Conservation (phyloP, 2,888 invertebrate species). For the Hydrotaea cyrtoneurina region DNA sequence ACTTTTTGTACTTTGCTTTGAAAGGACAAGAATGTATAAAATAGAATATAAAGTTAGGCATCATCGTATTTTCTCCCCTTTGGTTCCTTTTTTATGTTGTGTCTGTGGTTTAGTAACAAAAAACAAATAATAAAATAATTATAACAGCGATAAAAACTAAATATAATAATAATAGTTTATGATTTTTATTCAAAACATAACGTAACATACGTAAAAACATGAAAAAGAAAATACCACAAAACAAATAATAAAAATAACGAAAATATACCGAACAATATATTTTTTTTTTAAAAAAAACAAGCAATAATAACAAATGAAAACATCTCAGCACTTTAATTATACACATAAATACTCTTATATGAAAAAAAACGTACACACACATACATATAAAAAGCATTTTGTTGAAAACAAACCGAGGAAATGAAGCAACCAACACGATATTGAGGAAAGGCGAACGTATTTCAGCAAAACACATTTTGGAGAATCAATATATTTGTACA, state of each 20-base stretch:
- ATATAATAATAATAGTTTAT: conserved; percentile 30
- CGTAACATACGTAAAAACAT: conserved; percentile 1
- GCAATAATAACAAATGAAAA: conserved; percentile 45
- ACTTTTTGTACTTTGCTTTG: too few species aligned
- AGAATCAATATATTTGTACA: background rate
- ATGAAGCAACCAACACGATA: background rate
- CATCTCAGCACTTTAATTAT: conserved; percentile 58
- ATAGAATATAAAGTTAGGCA: background rate
- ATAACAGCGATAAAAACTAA: conserved; percentile 25
- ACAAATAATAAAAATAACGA: conserved; percentile 36
- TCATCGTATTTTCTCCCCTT: background rate
- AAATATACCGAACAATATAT: conserved; percentile 38
- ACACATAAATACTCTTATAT: conserved; percentile 39
- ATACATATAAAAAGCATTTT: conserved; percentile 20
- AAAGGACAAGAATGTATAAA: too few species aligned
- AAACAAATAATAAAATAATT: conserved; percentile 20
- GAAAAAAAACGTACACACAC: background rate
- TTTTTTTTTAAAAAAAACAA: conserved; percentile 59
- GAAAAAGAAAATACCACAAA: background rate
- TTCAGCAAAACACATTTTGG: conserved; percentile 5
- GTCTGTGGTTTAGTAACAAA: conserved; percentile 47
- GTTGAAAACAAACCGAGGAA: conserved; percentile 11
- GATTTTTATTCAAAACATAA: conserved; percentile 41
- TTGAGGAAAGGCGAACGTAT: conserved; percentile 27
- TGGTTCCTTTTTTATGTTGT: conserved; percentile 57